Evolutionary conservation across 2,113 vertebrate genomes (phyloP), one percentile per base, ranked within the genome.

Genomic region (Ranitomeya imitator): DNA sequence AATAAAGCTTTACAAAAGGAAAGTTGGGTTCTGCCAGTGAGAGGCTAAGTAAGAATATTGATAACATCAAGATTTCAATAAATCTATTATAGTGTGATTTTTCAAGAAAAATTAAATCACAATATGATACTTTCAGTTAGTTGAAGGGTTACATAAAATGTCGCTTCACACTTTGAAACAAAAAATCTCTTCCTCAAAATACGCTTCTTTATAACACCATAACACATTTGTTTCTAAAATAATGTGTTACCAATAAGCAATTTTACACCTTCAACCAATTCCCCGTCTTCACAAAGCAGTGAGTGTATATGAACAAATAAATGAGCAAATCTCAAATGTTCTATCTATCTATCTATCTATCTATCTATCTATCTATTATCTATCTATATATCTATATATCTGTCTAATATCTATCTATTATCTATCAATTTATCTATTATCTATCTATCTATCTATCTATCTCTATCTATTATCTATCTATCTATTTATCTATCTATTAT

Each of bases 161-260:
- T 19, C 23, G 19, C 21, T 67, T 83, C 61, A 67, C 81, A 83
- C 61, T 21, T 67, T 52, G 0, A 67, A 69, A 80, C 78, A 23
- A 59, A 23, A 60, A 37, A 82, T 15, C 12, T 14, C 26, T 45
- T 65, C 19, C 11, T 5, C 16, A 51, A 83, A 83, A 83, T 52
- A 21, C 21, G 10, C 1, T n/a, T 52, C 65, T 52, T 26, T 69
- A 83, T 63, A 83, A 51, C 37, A 21, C 19, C 54, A 54, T 83
- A 52, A 67, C 81, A 83, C 61, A 69, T 83, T 54, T 8, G 37
- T 54, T 83, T 69, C 79, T 83, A 83, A 83, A 83, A 54, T 83
- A 83, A 67, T 8, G 61, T 83, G 59, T 23, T 23, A 83, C 45
- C 61, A 61, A 83, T 65, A 83, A 69, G 81, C 61, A 83, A 85